These are phyloP conservation scores for Caenorhabditis virilis DNA, from an alignment of 2,888 invertebrate genomes.

Conservation along the genomic window DNA sequence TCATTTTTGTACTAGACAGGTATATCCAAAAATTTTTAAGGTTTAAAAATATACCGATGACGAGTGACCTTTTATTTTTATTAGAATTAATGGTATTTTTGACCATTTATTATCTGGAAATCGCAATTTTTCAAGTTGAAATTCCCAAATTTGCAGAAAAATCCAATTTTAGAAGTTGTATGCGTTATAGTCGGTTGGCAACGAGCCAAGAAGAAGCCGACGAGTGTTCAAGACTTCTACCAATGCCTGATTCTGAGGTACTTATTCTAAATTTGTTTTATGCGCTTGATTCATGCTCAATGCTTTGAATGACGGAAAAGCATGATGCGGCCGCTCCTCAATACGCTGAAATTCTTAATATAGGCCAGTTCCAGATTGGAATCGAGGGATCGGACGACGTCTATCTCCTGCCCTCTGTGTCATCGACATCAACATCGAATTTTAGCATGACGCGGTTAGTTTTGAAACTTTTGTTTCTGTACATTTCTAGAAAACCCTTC, in stretches of 20 bases:
- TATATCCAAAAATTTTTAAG: constrained; percentile 1
- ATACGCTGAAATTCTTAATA: no score
- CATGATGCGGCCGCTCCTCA: no score
- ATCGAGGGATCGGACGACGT: constrained; percentile 65
- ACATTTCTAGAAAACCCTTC: no score
- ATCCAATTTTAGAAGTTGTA: constrained; percentile 36
- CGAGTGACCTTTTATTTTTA: neutral
- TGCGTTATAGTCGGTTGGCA: constrained; percentile 60
- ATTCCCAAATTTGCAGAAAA: constrained; percentile 22
- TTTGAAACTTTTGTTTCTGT: no score
- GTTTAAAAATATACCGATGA: constrained; percentile 9
- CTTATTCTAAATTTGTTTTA: neutral
- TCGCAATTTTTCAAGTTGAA: no score
- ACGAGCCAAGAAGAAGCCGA: constrained; percentile 55
- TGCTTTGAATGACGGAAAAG: no score
- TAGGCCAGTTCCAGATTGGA: constrained; percentile 37
- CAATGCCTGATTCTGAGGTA: constrained; percentile 55
- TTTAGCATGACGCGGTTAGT: constrained; percentile 57
- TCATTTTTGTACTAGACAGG: no score
- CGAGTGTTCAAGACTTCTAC: constrained; percentile 46
- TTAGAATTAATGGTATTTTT: neutral
- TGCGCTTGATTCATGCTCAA: no score
- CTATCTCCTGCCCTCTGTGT: constrained; percentile 60
- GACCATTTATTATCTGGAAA: neutral
- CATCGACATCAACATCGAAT: constrained; percentile 47